Evolutionary conservation across 1,140 invertebrate species (phyloP).

Genomic region (Zaprionus nigranus): DNA sequence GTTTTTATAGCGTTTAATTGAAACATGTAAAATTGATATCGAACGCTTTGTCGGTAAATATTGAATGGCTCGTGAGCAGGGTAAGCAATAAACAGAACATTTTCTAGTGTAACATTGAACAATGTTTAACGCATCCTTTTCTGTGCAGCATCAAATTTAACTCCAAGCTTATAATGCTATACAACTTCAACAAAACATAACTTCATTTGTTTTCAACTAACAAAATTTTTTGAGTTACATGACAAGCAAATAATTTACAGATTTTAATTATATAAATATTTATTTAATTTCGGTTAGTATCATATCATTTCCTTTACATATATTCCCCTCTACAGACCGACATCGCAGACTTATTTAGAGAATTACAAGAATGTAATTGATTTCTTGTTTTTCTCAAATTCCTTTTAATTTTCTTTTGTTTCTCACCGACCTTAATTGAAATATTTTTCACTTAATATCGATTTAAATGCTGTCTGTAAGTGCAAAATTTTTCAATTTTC

Average conservation of each 20-base stretch:
- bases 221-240: too few species aligned
- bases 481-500: background rate
- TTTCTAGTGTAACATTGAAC: conserved; percentile 1
- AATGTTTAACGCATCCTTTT: background rate
- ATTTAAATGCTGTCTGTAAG: conserved; percentile 4
- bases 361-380: too few species aligned
- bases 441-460: background rate
- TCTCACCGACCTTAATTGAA: background rate
- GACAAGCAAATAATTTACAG: too few species aligned
- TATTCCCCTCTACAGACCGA: too few species aligned
- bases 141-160: too few species aligned
- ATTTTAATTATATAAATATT: too few species aligned
- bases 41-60: conserved; percentile 7
- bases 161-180: background rate
- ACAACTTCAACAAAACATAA: background rate
- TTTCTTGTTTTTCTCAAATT: background rate
- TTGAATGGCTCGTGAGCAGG: background rate
- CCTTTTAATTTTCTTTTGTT: background rate
- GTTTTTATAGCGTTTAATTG: conserved; percentile 26
- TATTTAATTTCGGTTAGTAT: too few species aligned
- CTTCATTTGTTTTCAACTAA: too few species aligned
- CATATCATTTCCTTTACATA: too few species aligned
- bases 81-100: background rate
- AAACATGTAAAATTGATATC: conserved; percentile 33
- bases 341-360: too few species aligned